Evolutionary conservation across 2,888 invertebrate species (phyloP).

Genomic region (Smittia aterrima): DNA sequence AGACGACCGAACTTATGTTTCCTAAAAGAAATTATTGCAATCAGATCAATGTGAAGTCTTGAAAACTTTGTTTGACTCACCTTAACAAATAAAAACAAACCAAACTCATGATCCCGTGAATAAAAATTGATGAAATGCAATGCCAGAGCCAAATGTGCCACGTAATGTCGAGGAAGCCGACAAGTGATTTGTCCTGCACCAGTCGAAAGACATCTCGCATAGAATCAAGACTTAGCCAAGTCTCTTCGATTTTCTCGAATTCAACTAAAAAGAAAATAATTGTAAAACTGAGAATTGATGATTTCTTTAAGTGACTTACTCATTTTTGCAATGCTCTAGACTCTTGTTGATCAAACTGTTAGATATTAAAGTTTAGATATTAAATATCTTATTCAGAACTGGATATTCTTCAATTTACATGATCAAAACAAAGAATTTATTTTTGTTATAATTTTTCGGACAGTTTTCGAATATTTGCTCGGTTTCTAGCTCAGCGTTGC

Average conservation of each 20-base stretch:
- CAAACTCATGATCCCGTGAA: constrained; percentile 11
- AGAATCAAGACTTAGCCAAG: constrained; percentile 15
- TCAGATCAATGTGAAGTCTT: neutral
- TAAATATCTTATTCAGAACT: neutral
- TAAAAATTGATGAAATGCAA: constrained; percentile 3
- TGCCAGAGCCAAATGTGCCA: constrained; percentile 37
- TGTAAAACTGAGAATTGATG: neutral
- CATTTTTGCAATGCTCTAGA: neutral
- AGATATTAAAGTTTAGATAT: neutral
- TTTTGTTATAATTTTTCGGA: too few species aligned
- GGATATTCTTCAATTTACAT: too few species aligned
- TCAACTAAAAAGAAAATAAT: constrained; percentile 22
- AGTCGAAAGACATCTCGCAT: constrained; percentile 32
- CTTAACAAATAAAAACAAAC: constrained; percentile 32
- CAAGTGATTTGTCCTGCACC: constrained; percentile 8
- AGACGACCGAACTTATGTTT: constrained; percentile 35
- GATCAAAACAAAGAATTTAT: too few species aligned
- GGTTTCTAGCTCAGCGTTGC: too few species aligned
- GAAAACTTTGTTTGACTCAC: neutral
- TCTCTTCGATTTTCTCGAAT: constrained; percentile 27
- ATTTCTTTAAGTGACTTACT: neutral
- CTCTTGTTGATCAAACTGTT: neutral
- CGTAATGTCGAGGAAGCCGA: constrained; percentile 2
- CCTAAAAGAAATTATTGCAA: neutral
- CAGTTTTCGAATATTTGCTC: too few species aligned